These are phyloP conservation scores for Melanotaenia parkinsoni DNA, from an alignment of 2,797 vertebrate species.

Conservation along the genomic window DNA sequence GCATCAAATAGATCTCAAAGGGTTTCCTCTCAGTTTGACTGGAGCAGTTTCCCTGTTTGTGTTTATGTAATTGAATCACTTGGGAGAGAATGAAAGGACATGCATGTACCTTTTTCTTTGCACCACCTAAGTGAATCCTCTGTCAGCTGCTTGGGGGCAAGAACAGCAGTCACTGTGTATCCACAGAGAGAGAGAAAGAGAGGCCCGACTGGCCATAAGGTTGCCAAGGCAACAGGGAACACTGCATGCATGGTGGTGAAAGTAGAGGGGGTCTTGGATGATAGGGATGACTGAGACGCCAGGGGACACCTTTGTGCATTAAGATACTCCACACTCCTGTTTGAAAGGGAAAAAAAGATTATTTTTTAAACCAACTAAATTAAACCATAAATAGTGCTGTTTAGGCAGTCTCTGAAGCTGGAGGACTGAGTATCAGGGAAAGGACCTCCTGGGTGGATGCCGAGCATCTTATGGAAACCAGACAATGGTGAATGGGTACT, in stretches of 20 bases:
- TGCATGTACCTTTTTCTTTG: slow-evolving; percentile 60
- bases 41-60: slow-evolving; percentile 21
- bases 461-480: slow-evolving; percentile 35
- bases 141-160: slow-evolving; percentile 72
- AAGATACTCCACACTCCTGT: slow-evolving; percentile 60
- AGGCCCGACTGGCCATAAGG: slow-evolving; percentile 66
- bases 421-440: slow-evolving; percentile 38
- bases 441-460: slow-evolving; percentile 33
- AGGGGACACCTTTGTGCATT: slow-evolving; percentile 77
- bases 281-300: slow-evolving; percentile 70
- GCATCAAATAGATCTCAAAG: slow-evolving; percentile 15
- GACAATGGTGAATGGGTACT: slow-evolving; percentile 35
- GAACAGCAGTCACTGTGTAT: slow-evolving; percentile 77
- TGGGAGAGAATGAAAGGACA: slow-evolving; percentile 48
- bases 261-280: slow-evolving; percentile 65
- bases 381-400: slow-evolving; percentile 51
- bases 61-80: slow-evolving; percentile 33
- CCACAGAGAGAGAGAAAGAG: slow-evolving; percentile 38
- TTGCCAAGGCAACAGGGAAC: slow-evolving; percentile 81
- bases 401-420: slow-evolving; percentile 49
- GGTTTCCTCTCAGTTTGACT: slow-evolving; percentile 21
- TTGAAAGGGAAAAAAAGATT: slow-evolving; percentile 24
- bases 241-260: slow-evolving; percentile 72
- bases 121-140: slow-evolving; percentile 62
- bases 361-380: slow-evolving; percentile 48